Base-by-base conservation (phyloP, 1,140 invertebrate genomes). In the Calephelis nemesis region DNA sequence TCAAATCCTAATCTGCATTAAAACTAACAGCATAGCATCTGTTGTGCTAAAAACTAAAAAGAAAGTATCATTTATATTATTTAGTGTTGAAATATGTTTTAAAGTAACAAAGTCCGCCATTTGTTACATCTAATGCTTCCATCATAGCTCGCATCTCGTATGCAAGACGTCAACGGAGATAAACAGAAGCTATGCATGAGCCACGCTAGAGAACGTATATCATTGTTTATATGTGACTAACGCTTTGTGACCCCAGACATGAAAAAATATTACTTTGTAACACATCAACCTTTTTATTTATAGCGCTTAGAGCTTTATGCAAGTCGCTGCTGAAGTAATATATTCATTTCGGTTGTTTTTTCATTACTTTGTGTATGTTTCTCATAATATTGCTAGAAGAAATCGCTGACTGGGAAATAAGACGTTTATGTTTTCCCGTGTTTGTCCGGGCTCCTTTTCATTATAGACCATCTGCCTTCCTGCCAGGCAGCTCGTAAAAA, bases 61-160 rank as follows among this genome's bases (percentile, higher is more conserved):
- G 48, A 10, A 13, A 45, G 13, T 39, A 60, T 64, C 52, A 68
- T 74, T 74, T 67, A 66, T 74, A 69, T 69, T 71, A 70, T 67
- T 71, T 65, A 71, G 69, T 62, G 66, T 60, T 70, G 65, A 70
- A 68, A 70, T 15, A 48, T 66, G 63, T 63, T 75, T 75, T 75
- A 70, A 72, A 72, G 68, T 64, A 72, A 66, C 54, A 69, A 67
- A 72, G 63, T 66, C 68, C 50, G 45, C 63, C 68, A 74, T 74
- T 74, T 74, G 70, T 74, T 74, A 74, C 68, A 45, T 74, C 67
- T 74, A 74, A 74, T 65, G 69, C 58, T 71, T 74, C 62, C 67
- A 69, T 74, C 73, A 74, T 69, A 66, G 66, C 49, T 67, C 73
- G 63, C 66, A 70, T 70, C 70, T 70, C 68, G 70, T 71, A 72